Conservation (phyloP, 1,140 invertebrate genomes). For the Drosophila sulfurigaster region DNA sequence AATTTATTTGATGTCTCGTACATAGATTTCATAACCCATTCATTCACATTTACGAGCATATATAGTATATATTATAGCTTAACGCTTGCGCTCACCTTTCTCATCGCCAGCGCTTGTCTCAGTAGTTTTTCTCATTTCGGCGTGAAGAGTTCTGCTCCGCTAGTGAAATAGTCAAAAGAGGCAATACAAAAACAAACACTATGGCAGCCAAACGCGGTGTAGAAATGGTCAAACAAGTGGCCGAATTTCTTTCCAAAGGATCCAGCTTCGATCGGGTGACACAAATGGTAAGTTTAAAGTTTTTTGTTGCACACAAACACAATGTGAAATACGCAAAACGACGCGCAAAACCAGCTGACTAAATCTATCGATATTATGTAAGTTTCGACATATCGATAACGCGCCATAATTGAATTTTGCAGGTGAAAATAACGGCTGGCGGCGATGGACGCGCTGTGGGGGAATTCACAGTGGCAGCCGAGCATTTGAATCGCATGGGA, state of each 20-base stretch:
- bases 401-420: slow-evolving; percentile 22
- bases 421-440: slow-evolving; percentile 69
- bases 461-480: slow-evolving; percentile 91
- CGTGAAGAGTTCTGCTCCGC: slow-evolving; percentile 32
- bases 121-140: slow-evolving; percentile 54
- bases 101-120: slow-evolving; percentile 29
- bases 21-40: slow-evolving; percentile 18
- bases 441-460: slow-evolving; percentile 66
- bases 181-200: slow-evolving; percentile 1
- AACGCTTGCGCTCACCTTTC: slow-evolving; percentile 41
- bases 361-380: slow-evolving; percentile 55
- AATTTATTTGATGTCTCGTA: not conserved
- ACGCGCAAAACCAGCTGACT: slow-evolving; percentile 53
- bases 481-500: slow-evolving; percentile 91
- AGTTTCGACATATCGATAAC: slow-evolving; percentile 58
- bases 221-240: slow-evolving; percentile 79
- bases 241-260: slow-evolving; percentile 63
- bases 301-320: not conserved
- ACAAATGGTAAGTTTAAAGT: slow-evolving; percentile 84
- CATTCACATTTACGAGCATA: slow-evolving; percentile 3
- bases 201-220: slow-evolving; percentile 73
- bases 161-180: not conserved
- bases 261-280: slow-evolving; percentile 85
- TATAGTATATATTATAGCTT: slow-evolving; percentile 7
- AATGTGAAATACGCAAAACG: slow-evolving; percentile 5